These are phyloP conservation scores for Parascotia fuliginaria DNA, from an alignment of 2,888 invertebrate genomes.

Conservation along the genomic window DNA sequence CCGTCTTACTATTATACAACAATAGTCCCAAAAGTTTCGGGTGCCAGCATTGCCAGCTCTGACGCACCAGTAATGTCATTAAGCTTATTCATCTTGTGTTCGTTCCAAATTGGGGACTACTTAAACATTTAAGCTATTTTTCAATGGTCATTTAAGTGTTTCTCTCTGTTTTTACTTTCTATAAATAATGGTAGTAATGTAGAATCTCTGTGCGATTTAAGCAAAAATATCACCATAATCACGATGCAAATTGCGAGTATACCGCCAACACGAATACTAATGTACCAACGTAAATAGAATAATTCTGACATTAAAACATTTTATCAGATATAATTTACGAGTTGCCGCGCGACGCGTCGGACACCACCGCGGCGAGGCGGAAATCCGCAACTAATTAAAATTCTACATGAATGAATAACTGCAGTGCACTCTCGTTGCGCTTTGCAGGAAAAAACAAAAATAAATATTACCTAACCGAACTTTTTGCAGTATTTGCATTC, in stretches of 20 bases:
- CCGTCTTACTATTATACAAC: constrained; percentile 53
- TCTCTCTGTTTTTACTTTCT: constrained; percentile 8
- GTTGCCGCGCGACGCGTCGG: constrained; percentile 39
- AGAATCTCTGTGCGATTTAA: constrained; percentile 3
- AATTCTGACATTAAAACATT: constrained; percentile 46
- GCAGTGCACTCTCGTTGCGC: constrained; percentile 59
- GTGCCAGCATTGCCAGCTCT: constrained; percentile 42
- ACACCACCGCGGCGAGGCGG: constrained; percentile 59
- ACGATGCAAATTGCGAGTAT: constrained; percentile 20
- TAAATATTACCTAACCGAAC: constrained; percentile 29
- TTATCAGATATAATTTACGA: constrained; percentile 55
- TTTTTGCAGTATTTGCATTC: constrained; percentile 19
- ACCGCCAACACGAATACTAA: constrained; percentile 34
- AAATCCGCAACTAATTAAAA: constrained; percentile 81
- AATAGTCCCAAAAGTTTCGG: constrained; percentile 47
- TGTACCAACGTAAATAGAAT: constrained; percentile 45
- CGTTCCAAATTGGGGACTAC: constrained; percentile 33
- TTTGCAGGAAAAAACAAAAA: constrained; percentile 47
- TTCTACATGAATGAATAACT: constrained; percentile 77
- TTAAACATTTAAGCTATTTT: constrained; percentile 36
- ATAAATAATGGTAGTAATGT: constrained; percentile 21
- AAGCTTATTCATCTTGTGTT: constrained; percentile 41
- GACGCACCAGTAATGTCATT: constrained; percentile 39
- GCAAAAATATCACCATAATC: constrained; percentile 23
- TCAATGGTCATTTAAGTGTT: constrained; percentile 14